Evolutionary conservation across 2,888 invertebrate genomes (phyloP).

Genomic region (Athalia cordata): DNA sequence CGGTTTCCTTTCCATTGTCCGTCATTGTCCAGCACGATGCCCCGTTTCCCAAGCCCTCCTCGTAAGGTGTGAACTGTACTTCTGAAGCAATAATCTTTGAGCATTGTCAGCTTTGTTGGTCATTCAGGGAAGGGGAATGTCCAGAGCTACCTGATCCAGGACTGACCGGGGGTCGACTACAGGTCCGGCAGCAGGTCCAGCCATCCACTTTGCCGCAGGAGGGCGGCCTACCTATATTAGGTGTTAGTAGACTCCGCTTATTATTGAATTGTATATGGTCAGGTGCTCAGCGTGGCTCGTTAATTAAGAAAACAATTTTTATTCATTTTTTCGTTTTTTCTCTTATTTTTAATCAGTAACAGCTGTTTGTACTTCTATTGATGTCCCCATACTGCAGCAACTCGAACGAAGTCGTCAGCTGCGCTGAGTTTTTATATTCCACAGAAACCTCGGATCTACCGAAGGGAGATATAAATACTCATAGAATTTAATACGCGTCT

Average conservation of each 20-base stretch:
- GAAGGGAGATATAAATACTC: not conserved
- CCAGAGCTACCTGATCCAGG: constrained; percentile 33
- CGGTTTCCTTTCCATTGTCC: constrained; percentile 71
- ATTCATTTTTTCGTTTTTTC: not conserved
- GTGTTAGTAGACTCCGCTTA: not conserved
- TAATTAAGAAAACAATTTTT: not conserved
- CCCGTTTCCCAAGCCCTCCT: constrained; percentile 58
- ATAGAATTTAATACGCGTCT: not conserved
- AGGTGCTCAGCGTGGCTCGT: not conserved
- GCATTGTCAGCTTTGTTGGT: constrained; percentile 71
- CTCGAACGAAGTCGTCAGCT: no score
- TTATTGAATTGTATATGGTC: not conserved
- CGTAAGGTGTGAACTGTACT: constrained; percentile 71
- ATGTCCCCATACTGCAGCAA: no score
- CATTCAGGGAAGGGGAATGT: constrained; percentile 51
- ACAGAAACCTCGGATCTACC: no score
- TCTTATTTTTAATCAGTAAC: not conserved
- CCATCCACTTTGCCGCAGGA: constrained; percentile 9
- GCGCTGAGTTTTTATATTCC: no score
- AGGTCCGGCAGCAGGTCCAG: not conserved
- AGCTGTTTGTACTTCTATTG: not conserved
- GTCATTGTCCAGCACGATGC: constrained; percentile 65
- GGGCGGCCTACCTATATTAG: no score
- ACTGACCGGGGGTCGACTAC: constrained; percentile 30
- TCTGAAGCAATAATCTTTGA: constrained; percentile 71